A percentile compares a stretch with the other conserved stretches of the same genome.
Conservation (phyloP, 2,797 vertebrate genomes). For the Brachyalestes nurse region DNA sequence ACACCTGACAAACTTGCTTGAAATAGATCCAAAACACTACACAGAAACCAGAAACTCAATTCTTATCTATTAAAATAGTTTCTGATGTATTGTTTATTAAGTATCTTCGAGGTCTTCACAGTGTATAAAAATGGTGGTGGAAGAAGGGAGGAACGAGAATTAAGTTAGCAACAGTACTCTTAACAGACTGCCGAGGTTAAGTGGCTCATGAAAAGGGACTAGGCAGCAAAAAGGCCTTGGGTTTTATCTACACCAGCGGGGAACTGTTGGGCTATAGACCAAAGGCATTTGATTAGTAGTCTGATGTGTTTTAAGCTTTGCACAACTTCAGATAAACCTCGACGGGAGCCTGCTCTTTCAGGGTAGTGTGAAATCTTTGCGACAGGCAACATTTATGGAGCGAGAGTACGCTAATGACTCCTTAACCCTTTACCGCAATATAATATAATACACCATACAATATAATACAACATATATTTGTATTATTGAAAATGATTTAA, state of each 20-base stretch:
- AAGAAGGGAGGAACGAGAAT: not conserved
- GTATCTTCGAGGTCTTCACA: not conserved
- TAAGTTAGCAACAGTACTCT: conserved; percentile 7
- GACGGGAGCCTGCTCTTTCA: not conserved
- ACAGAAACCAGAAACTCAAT: conserved; percentile 1
- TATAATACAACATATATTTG: too few species aligned
- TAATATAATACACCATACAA: too few species aligned
- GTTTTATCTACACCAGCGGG: conserved; percentile 20
- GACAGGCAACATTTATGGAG: not conserved
- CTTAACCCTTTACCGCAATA: too few species aligned
- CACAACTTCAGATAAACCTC: not conserved
- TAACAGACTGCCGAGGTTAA: conserved; percentile 16
- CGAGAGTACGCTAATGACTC: not conserved
- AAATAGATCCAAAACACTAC: not conserved
- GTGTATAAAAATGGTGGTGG: not conserved
- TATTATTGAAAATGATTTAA: too few species aligned
- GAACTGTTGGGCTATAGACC: conserved; percentile 13
- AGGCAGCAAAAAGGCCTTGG: conserved; percentile 1
- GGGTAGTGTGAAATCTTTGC: not conserved
- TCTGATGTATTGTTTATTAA: not conserved
- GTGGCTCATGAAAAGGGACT: conserved; percentile 20
- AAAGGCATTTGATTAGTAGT: conserved; percentile 30
- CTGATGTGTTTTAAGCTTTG: conserved; percentile 18
- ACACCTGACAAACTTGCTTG: not conserved
- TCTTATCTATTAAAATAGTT: conserved; percentile 1